phyloP scores from a whole-genome alignment of 1,140 invertebrate genomes.

The Radopholus similis region DNA sequence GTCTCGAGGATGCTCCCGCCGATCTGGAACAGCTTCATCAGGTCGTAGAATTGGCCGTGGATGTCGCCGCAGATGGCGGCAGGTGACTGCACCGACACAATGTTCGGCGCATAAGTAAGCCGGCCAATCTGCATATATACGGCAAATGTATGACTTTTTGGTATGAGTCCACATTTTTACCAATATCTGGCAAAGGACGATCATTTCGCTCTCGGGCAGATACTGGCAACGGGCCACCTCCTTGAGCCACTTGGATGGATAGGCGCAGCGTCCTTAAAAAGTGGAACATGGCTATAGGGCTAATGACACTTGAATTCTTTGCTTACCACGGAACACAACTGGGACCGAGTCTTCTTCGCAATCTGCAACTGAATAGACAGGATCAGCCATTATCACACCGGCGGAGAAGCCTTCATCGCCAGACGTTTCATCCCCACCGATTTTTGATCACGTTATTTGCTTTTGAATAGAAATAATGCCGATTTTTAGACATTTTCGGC shows the following conservation, averaged over 20 bases:
- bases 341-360: no score
- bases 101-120: constrained; percentile 37
- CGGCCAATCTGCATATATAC: constrained; percentile 41
- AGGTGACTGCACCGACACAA: constrained; percentile 47
- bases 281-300: background rate
- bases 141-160: background rate
- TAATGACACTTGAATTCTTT: no score
- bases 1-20: constrained; percentile 73
- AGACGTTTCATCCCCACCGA: no score
- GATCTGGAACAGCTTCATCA: constrained; percentile 98
- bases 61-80: constrained; percentile 57
- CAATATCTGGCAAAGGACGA: constrained; percentile 50
- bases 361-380: no score
- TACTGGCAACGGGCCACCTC: constrained; percentile 50
- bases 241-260: constrained; percentile 46
- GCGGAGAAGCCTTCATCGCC: no score
- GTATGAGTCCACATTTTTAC: constrained; percentile 20
- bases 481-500: no score
- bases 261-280: constrained; percentile 17
- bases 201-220: constrained; percentile 53
- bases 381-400: no score
- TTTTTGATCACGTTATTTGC: no score
- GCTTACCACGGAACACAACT: background rate
- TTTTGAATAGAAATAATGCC: no score
- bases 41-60: constrained; percentile 74